Evolutionary conservation across 2,797 vertebrate genomes (phyloP).

Genomic region (Merluccius polli): DNA sequence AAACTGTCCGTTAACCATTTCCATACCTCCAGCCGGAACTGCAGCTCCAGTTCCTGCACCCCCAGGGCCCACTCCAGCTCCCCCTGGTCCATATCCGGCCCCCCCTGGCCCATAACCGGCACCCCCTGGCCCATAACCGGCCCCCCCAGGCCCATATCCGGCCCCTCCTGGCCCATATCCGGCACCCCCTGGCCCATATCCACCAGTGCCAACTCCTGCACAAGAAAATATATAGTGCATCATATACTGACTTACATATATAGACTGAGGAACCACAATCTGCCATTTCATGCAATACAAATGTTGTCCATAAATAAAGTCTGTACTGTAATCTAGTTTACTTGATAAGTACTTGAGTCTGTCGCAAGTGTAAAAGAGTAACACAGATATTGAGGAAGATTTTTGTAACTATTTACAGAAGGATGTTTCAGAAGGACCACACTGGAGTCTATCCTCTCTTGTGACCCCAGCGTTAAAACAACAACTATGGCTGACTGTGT

Average conservation of each 20-base stretch:
- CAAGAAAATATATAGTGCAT: background rate
- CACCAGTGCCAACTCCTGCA: background rate
- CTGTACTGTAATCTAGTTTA: too few relatives aligned
- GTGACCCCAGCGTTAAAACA: constrained; percentile 23
- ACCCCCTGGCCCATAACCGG: background rate
- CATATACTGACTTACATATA: too few relatives aligned
- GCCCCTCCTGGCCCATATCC: background rate
- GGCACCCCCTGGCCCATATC: background rate
- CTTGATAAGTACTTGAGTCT: too few relatives aligned
- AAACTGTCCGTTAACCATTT: background rate
- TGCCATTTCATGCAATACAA: too few relatives aligned
- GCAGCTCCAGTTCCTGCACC: constrained; percentile 52
- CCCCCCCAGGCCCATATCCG: background rate
- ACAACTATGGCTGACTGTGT: constrained; percentile 38
- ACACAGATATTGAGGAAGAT: constrained; percentile 3
- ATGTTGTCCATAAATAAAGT: too few relatives aligned
- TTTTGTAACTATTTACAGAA: background rate
- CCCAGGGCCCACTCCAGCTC: constrained; percentile 47
- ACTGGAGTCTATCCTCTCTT: constrained; percentile 18
- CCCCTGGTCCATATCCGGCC: constrained; percentile 36
- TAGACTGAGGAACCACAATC: too few relatives aligned
- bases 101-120: background rate
- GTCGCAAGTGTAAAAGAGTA: background rate
- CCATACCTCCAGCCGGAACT: constrained; percentile 57
- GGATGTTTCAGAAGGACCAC: background rate